Percentiles rank a stretch among this genome's conserved stretches.
These are phyloP conservation scores for Drosophila neonasuta DNA, from an alignment of 2,888 invertebrate species.

Conservation along the genomic window DNA sequence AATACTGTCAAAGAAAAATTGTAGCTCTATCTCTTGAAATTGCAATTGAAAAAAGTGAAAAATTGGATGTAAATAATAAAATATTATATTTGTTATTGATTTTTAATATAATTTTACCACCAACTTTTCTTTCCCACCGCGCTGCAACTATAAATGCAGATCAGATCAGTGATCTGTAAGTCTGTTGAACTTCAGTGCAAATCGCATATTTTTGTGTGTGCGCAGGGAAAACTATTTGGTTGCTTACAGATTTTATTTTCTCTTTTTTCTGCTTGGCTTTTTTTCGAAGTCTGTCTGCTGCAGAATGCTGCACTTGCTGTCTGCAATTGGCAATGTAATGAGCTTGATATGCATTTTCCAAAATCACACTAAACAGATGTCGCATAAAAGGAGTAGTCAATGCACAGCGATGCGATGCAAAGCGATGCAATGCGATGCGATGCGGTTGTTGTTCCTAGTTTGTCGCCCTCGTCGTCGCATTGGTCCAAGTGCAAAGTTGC, in stretches of 20 bases:
- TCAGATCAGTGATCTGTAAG: conserved; percentile 63
- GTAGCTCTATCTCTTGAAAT: too few species aligned
- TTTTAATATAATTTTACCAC: background rate
- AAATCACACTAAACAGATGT: conserved; percentile 69
- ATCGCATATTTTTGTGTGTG: conserved; percentile 36
- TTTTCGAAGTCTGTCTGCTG: conserved; percentile 37
- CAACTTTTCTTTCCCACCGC: conserved; percentile 1
- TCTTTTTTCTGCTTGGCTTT: background rate
- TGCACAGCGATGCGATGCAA: conserved; percentile 25
- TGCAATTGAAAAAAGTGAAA: too few species aligned
- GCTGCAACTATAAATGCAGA: conserved; percentile 33
- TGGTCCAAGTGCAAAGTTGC: conserved; percentile 53
- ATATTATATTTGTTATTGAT: background rate
- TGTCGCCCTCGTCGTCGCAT: conserved; percentile 56
- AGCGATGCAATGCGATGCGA: conserved; percentile 14
- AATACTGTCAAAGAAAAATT: too few species aligned
- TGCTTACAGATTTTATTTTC: conserved; percentile 15
- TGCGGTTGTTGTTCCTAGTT: conserved; percentile 36
- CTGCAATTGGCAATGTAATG: conserved; percentile 74
- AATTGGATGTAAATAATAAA: background rate
- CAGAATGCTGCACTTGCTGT: conserved; percentile 36
- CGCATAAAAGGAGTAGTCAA: conserved; percentile 46
- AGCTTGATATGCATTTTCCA: conserved; percentile 72
- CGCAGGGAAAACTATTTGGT: conserved; percentile 61
- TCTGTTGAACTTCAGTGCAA: conserved; percentile 69